Conservation (phyloP, 2,888 invertebrate species). For the Sphaeridia pumilis region DNA sequence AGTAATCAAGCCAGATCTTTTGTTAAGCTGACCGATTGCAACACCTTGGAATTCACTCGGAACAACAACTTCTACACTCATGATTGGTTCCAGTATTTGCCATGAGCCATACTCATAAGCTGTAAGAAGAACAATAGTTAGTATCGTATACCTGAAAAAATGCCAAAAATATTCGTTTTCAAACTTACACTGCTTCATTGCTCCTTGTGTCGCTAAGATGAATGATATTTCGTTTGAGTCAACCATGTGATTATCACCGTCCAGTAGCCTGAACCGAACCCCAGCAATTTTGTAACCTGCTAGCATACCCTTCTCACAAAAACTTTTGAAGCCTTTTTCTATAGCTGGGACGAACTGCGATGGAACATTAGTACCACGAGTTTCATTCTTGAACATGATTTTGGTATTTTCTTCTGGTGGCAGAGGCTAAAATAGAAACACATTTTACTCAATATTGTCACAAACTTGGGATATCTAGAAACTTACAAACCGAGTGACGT, state of each 20-base stretch:
- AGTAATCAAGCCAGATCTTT: constrained; percentile 72
- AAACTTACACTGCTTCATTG: constrained; percentile 66
- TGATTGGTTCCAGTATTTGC: constrained; percentile 91
- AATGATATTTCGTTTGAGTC: constrained; percentile 97
- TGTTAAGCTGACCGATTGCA: constrained; percentile 70
- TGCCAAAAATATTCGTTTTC: too few relatives aligned
- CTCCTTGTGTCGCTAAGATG: constrained; percentile 82
- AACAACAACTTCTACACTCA: constrained; percentile 82
- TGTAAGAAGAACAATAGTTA: constrained; percentile 38
- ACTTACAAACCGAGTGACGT: constrained; percentile 7
- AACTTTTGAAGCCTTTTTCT: constrained; percentile 69
- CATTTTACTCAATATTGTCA: too few relatives aligned
- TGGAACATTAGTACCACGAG: constrained; percentile 88
- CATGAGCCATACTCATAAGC: constrained; percentile 71
- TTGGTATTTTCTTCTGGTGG: constrained; percentile 73
- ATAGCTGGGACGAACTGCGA: constrained; percentile 86
- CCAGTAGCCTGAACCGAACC: constrained; percentile 68
- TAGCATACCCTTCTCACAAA: constrained; percentile 67
- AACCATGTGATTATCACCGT: constrained; percentile 89
- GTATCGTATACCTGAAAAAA: too few relatives aligned
- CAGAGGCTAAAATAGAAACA: constrained; percentile 51
- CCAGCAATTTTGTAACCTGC: constrained; percentile 81
- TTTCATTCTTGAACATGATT: constrained; percentile 72
- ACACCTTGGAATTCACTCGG: constrained; percentile 79
- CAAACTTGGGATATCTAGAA: constrained; percentile 46